phyloP scores from a whole-genome alignment of 1,140 invertebrate species.

The Pseudobourletiella spinata region DNA sequence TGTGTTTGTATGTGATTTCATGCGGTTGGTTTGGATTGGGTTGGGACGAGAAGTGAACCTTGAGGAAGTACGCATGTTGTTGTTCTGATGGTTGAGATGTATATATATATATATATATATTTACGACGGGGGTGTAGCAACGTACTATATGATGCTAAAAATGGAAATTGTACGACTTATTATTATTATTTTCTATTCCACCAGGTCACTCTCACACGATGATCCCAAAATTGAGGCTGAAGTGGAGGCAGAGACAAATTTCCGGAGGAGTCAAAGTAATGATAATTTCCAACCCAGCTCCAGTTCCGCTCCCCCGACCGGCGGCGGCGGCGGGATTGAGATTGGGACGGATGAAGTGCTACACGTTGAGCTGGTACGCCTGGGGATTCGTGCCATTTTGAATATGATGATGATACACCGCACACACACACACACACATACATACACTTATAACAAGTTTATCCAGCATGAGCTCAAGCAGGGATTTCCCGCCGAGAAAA shows the following conservation, averaged over 20 bases:
- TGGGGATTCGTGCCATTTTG: too few relatives aligned
- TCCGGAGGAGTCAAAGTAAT: slow-evolving; percentile 14
- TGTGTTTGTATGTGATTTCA: too few relatives aligned
- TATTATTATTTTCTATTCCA: slow-evolving; percentile 3
- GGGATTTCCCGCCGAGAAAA: not conserved
- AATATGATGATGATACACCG: too few relatives aligned
- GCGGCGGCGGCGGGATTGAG: not conserved
- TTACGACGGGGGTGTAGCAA: too few relatives aligned
- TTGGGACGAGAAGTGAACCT: too few relatives aligned
- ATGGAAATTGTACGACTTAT: too few relatives aligned
- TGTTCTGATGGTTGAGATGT: too few relatives aligned
- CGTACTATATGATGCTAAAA: too few relatives aligned
- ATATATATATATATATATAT: too few relatives aligned
- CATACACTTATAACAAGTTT: not conserved
- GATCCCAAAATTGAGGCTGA: slow-evolving; percentile 2
- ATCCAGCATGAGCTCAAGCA: not conserved
- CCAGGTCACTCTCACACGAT: slow-evolving; percentile 15
- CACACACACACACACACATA: not conserved
- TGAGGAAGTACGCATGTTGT: too few relatives aligned
- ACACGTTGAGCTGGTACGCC: not conserved
- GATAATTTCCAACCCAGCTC: slow-evolving; percentile 7
- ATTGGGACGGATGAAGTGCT: not conserved
- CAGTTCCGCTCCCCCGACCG: not conserved
- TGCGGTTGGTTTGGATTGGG: too few relatives aligned
- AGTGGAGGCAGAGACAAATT: not conserved